Evolutionary conservation across 2,888 invertebrate genomes (phyloP), one percentile per base, ranked within the genome.

Genomic region (Nomada ruficornis): DNA sequence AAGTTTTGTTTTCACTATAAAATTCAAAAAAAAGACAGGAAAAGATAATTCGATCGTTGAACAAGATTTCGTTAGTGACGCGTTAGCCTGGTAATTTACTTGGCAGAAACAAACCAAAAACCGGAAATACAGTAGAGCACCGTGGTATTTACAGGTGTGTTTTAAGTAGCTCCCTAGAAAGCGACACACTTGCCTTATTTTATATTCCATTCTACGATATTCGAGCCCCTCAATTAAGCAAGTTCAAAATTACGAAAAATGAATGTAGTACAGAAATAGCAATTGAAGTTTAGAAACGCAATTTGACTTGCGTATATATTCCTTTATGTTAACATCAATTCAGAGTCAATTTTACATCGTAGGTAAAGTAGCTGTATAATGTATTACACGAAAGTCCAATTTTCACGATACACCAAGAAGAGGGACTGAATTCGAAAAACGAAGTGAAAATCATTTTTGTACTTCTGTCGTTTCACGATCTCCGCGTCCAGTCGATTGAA

Each of bases 161-260:
- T 77, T 63, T 50, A 70, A 80, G 47, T 63, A 74, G 67, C 71
- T 54, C 62, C 84, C 77, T 84, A 42, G 89, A 90, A 89, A 89
- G 89, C 89, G 92, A 77, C 92, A 92, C 86, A 92, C 91, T 91
- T 91, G 89, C 90, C 91, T 91, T 89, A 91, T 87, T 89, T 87
- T 78, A 71, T 59, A 57, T 55, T 62, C 78, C 50, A 77, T 70
- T 60, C 71, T 63, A 26, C 55, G 29, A 71, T 20, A 20, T 36
- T 13, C 29, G 50, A 29, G 29, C 29, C 29, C 29, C 29, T 7
- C 29, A 29, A 29, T 29, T 29, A 29, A 29, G 7, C 29, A 7
- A 29, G 29, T 29, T 29, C 0, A 7, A 29, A 29, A 29, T 29
- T 29, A 29, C 29, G 29, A 29, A 29, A 29, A 29, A 29, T 7